Evolutionary conservation across 2,113 vertebrate genomes (phyloP).

Genomic region (Ursus arctos): DNA sequence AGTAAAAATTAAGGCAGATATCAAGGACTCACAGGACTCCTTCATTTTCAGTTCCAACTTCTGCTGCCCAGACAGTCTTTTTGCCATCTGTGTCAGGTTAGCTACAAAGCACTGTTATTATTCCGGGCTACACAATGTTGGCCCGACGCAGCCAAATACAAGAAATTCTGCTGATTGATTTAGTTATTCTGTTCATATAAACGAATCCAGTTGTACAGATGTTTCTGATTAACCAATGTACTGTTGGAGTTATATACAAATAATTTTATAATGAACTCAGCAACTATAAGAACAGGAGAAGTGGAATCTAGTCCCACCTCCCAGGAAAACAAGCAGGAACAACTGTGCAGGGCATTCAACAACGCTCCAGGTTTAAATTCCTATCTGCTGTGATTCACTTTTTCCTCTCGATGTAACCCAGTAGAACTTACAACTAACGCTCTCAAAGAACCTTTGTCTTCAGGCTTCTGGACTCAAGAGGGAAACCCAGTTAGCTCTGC

Average conservation of each 20-base stretch:
- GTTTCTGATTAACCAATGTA: slow-evolving; percentile 86
- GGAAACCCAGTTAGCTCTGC: slow-evolving; percentile 80
- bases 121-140: slow-evolving; percentile 74
- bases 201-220: slow-evolving; percentile 84
- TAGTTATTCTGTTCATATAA: slow-evolving; percentile 84
- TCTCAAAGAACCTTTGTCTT: slow-evolving; percentile 85
- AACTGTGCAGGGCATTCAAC: slow-evolving; percentile 43
- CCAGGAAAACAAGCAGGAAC: slow-evolving; percentile 78
- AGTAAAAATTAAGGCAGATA: slow-evolving; percentile 33
- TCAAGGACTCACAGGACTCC: slow-evolving; percentile 72
- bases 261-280: slow-evolving; percentile 80
- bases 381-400: slow-evolving; percentile 73
- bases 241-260: slow-evolving; percentile 73
- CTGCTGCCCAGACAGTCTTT: slow-evolving; percentile 56
- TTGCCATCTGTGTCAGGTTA: slow-evolving; percentile 65
- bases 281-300: slow-evolving; percentile 51
- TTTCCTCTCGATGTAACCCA: slow-evolving; percentile 76
- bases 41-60: slow-evolving; percentile 67
- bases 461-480: slow-evolving; percentile 79
- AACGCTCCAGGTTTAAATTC: slow-evolving; percentile 58
- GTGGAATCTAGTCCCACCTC: slow-evolving; percentile 72
- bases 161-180: slow-evolving; percentile 80
- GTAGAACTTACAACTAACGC: slow-evolving; percentile 75
- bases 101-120: slow-evolving; percentile 81
- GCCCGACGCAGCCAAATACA: slow-evolving; percentile 61